These are phyloP conservation scores for Macrobrachium nipponense DNA, from an alignment of 1,140 invertebrate species.

Conservation along the genomic window DNA sequence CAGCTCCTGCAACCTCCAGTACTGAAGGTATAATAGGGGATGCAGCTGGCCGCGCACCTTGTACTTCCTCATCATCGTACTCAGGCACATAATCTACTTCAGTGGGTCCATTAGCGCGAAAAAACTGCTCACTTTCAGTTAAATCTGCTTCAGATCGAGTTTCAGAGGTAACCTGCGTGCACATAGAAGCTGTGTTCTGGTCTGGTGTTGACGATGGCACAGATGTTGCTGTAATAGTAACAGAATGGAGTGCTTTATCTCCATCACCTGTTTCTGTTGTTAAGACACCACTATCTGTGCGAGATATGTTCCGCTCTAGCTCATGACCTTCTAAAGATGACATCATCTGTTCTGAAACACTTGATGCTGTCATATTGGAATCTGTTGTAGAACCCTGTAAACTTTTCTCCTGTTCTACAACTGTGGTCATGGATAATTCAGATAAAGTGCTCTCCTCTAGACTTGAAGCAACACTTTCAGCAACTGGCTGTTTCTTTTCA, in stretches of 20 bases:
- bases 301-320: constrained; percentile 42
- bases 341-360: constrained; percentile 66
- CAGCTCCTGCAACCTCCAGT: constrained; percentile 51
- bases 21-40: constrained; percentile 42
- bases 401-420: constrained; percentile 70
- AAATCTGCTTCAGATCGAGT: constrained; percentile 65
- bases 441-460: constrained; percentile 68
- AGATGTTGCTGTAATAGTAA: constrained; percentile 73
- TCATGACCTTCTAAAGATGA: constrained; percentile 56
- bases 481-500: constrained; percentile 54
- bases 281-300: constrained; percentile 47
- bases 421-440: constrained; percentile 70
- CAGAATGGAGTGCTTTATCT: constrained; percentile 68
- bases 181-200: constrained; percentile 70
- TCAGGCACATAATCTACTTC: constrained; percentile 73
- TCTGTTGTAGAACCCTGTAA: constrained; percentile 37
- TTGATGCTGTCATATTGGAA: constrained; percentile 57
- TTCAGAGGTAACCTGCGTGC: constrained; percentile 73
- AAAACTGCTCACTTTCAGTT: constrained; percentile 66
- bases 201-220: constrained; percentile 68
- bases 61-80: constrained; percentile 69
- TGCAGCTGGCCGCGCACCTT: constrained; percentile 61
- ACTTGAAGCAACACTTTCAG: constrained; percentile 55
- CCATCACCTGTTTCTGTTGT: constrained; percentile 52
- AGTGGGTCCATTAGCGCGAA: constrained; percentile 72